phyloP scores from a whole-genome alignment of 1,140 invertebrate genomes.

The Vollenhovia emeryi region DNA sequence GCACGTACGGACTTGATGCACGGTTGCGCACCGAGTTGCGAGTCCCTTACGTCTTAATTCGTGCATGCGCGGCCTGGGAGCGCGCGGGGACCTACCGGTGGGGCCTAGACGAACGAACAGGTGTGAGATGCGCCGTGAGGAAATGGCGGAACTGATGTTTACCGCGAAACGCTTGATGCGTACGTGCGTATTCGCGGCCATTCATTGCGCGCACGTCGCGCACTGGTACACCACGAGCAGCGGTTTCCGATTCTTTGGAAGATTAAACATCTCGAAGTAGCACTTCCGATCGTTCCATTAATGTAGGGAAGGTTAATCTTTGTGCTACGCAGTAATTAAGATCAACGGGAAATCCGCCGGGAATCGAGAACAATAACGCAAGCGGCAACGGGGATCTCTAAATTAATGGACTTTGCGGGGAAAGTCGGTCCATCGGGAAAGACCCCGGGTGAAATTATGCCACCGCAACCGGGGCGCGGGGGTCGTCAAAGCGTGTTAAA shows the following conservation, averaged over 20 bases:
- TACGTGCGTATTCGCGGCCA: slow-evolving; percentile 23
- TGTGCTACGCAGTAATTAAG: not conserved
- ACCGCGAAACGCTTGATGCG: slow-evolving; percentile 28
- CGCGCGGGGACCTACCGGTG: not conserved
- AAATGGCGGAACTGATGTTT: slow-evolving; percentile 55
- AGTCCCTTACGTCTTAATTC: slow-evolving; percentile 40
- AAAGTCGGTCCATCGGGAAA: slow-evolving; percentile 7
- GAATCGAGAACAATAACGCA: not conserved
- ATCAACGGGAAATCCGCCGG: not conserved
- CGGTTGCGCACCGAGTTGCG: slow-evolving; percentile 5
- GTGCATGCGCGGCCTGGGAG: slow-evolving; percentile 1
- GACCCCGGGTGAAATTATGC: not conserved
- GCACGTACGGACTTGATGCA: slow-evolving; percentile 5
- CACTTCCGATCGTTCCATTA: not conserved
- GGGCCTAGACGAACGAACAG: slow-evolving; percentile 32
- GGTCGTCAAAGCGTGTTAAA: not conserved
- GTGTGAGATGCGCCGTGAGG: slow-evolving; percentile 39
- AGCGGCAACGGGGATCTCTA: not conserved
- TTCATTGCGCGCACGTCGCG: slow-evolving; percentile 23
- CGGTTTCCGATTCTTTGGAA: not conserved
- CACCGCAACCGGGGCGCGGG: slow-evolving; percentile 10
- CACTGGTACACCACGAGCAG: not conserved
- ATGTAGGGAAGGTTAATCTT: not conserved
- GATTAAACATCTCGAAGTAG: not conserved
- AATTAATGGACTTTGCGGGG: slow-evolving; percentile 37